Base-by-base conservation (phyloP, 1,140 invertebrate genomes). In the Drosophila burlai region DNA sequence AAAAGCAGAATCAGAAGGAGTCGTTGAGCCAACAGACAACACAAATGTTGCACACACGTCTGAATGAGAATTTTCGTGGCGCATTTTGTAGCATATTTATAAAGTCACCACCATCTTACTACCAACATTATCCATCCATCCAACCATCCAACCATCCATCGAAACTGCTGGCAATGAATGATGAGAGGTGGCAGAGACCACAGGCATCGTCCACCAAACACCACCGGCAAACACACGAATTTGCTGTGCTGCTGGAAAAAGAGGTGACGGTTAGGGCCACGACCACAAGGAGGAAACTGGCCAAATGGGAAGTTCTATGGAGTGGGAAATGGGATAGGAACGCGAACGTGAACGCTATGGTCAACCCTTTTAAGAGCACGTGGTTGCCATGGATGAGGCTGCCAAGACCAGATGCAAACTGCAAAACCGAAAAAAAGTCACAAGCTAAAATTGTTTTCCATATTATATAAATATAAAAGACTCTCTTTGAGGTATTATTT, bases 11-110 rank as follows among this genome's bases (percentile, higher is more conserved):
- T 31, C 42, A 52, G 57, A 73, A 21, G 43, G 31, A 45, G 40
- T 55, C 52, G 18, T 31, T 18, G 52, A 46, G 42, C 52, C 34
- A 38, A 60, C 72, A 52, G 54, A 71, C 54, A 59, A 52, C 36
- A 26, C 54, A 68, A 72, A 68, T 69, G 68, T 68, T 59, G 67
- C 67, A 73, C 69, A 73, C 69, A 73, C 71, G 38, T 52, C 9
- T 61, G 67, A 73, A 73, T 61, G 68, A 43, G 46, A 42, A 68
- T 43, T 43, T 43, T 52, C 45, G 62, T 49, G 45, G 43, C 34
- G 65, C 67, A 43, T 66, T 46, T 46, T 62, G 49, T 57, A 36
- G 59, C 59, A 64, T 40, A 57, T 64, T 67, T 38, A 72, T 60
- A 52, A 73, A 74, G 54, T 74, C 71, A 74, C 71, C 71, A 74